Base-by-base conservation (phyloP, 1,140 invertebrate genomes). In the Trypoxylus dichotomus region DNA sequence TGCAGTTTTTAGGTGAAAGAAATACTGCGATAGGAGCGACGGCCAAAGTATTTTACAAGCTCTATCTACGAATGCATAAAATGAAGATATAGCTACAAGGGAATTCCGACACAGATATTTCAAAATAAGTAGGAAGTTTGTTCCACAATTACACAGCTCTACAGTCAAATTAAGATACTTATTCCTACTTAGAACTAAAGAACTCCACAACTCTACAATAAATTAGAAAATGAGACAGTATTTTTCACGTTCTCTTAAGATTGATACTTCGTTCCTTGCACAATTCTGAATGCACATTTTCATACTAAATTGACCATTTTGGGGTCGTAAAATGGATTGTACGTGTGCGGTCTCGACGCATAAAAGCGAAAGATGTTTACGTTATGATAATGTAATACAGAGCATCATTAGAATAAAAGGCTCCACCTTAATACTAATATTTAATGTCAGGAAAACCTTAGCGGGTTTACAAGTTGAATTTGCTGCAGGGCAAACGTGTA, bases 301-400 rank as follows among this genome's bases (percentile, higher is more conserved):
- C 24, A 24, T 24, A 68, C 10, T 68, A 68, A 68, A 68, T 68
- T 68, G 60, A 68, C 60, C 60, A 29, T 68, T 68, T 2, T 68
- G 60, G 27, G 60, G 60, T 68, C 27, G 60, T 68, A 68, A 68
- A 68, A 68, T 68, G 27, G 60, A 68, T 68, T 27, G 60, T 68
- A 8, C 60, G 60, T 68, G 13, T 29, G 27, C 24, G 21, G 24
- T 24, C 19, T 68, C 60, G 13, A 15, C 15, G 60, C 60, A 24
- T 68, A 24, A 68, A 68, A 68, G 24, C 21, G 24, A 68, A 68
- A 68, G 60, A 68, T 68, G 24, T 29, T 13, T 25, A 24, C 60
- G 60, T 68, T 24, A 68, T 68, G 60, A 24, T 68, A 68, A 68
- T 68, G 24, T 68, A 68, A 68, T 68, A 29, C 27, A 68, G 24